Conservation (phyloP, 2,113 vertebrate genomes). For the Hipposideros armiger region DNA sequence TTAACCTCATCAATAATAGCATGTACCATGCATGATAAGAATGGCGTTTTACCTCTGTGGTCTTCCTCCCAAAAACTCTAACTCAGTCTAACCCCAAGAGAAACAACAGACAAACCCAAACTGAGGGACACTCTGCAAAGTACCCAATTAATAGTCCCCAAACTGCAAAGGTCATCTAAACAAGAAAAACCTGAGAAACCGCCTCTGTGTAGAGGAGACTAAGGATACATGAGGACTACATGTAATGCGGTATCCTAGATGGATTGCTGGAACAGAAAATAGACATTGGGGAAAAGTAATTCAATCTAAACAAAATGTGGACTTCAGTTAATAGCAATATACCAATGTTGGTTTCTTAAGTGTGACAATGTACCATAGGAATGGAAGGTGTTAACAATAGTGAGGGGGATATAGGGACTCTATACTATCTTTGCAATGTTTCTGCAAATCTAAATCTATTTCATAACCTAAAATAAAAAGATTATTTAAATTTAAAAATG, state of each 20-base stretch:
- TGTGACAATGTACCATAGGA: not conserved
- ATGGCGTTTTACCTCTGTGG: not conserved
- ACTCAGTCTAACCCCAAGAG: not conserved
- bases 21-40: not conserved
- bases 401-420: not conserved
- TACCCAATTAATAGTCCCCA: not conserved
- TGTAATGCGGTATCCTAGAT: not conserved
- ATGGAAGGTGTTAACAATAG: not conserved
- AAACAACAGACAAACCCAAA: not conserved
- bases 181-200: not conserved
- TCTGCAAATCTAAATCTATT: slow-evolving; percentile 14
- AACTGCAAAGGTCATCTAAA: not conserved
- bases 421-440: not conserved
- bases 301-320: not conserved
- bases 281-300: not conserved
- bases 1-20: not conserved
- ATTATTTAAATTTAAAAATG: not conserved
- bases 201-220: not conserved
- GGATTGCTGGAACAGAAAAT: not conserved
- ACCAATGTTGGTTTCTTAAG: not conserved
- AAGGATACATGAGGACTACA: not conserved
- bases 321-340: not conserved
- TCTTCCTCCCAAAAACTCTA: not conserved
- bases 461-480: not conserved
- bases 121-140: not conserved